Percentiles rank a stretch among this genome's conserved stretches.
phyloP scores from a whole-genome alignment of 1,140 invertebrate species.

The Sycophaga agraensis region DNA sequence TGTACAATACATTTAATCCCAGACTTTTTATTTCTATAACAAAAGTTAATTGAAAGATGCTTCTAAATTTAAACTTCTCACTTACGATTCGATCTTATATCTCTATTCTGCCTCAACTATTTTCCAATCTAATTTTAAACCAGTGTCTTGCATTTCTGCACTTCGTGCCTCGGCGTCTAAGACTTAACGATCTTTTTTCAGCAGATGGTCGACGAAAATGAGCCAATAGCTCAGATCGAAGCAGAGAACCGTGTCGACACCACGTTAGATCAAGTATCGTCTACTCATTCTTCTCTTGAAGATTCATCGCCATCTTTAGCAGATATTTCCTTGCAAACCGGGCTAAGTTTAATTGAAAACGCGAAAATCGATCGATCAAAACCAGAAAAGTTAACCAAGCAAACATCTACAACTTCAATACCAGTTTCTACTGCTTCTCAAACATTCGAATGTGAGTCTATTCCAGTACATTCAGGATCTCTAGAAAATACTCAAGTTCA shows the following conservation, averaged over 20 bases:
- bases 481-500: conserved; percentile 35
- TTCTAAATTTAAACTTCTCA: conserved; percentile 29
- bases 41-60: conserved; percentile 10
- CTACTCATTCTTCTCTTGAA: conserved; percentile 44
- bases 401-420: conserved; percentile 47
- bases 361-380: conserved; percentile 35
- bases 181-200: conserved; percentile 32
- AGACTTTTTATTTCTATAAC: too few species aligned
- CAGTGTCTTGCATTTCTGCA: conserved; percentile 23
- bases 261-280: conserved; percentile 49
- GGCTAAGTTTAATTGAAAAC: conserved; percentile 48
- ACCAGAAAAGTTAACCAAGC: conserved; percentile 37
- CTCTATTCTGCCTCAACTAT: conserved; percentile 14
- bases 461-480: conserved; percentile 4
- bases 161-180: conserved; percentile 21
- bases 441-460: conserved; percentile 36
- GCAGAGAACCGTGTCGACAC: conserved; percentile 40
- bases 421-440: conserved; percentile 35
- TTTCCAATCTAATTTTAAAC: conserved; percentile 31
- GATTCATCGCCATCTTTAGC: conserved; percentile 43
- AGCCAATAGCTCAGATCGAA: conserved; percentile 36
- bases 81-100: conserved; percentile 13
- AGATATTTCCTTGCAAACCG: conserved; percentile 54
- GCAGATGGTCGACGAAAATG: conserved; percentile 40
- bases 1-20: too few species aligned